Conservation (phyloP, 2,113 vertebrate genomes). For the Gambusia holbrooki region DNA sequence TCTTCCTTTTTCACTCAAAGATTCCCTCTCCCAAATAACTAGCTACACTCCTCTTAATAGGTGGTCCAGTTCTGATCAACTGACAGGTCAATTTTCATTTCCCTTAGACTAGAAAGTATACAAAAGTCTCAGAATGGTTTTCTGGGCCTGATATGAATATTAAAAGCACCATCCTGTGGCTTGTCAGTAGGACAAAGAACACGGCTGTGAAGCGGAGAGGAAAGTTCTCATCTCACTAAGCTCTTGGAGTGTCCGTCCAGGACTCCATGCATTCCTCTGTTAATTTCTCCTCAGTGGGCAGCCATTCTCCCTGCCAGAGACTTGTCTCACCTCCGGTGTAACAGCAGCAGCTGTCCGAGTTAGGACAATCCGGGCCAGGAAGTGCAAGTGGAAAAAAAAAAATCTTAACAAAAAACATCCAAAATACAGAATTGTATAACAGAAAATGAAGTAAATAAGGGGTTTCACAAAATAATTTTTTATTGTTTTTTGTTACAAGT, state of each 20-base stretch:
- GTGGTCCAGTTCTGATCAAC: constrained; percentile 46
- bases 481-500: neutral
- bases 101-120: constrained; percentile 24
- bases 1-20: neutral
- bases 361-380: constrained; percentile 55
- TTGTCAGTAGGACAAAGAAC: constrained; percentile 67
- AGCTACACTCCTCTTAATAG: constrained; percentile 34
- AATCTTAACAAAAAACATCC: neutral
- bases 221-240: constrained; percentile 65
- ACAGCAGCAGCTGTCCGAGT: constrained; percentile 60
- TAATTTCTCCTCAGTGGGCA: constrained; percentile 70
- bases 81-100: constrained; percentile 63
- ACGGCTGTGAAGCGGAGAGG: constrained; percentile 61
- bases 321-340: constrained; percentile 57
- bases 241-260: constrained; percentile 63
- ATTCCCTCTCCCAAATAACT: constrained; percentile 4
- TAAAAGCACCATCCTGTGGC: constrained; percentile 59
- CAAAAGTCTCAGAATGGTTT: constrained; percentile 33
- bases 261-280: constrained; percentile 69
- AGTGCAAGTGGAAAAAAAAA: constrained; percentile 40
- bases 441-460: neutral
- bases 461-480: too few relatives aligned
- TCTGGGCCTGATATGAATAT: constrained; percentile 60
- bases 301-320: constrained; percentile 56
- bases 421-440: neutral